Evolutionary conservation across 2,888 invertebrate species (phyloP).

Genomic region (Beris morrisii): DNA sequence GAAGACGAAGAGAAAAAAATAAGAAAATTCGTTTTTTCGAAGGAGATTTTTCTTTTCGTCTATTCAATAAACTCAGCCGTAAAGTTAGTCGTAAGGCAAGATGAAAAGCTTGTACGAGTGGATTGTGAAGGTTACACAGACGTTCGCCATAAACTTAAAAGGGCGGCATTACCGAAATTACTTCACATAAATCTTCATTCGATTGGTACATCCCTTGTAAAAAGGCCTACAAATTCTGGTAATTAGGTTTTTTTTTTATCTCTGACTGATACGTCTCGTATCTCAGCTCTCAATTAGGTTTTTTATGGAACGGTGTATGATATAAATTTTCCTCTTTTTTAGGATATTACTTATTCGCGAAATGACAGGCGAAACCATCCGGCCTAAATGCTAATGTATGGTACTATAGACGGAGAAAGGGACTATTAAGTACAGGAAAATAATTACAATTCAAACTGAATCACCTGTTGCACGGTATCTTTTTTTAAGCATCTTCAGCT

Average conservation of each 20-base stretch:
- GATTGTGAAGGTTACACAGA: conserved; percentile 1
- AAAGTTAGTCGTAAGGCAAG: not conserved
- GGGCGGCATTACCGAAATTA: conserved; percentile 34
- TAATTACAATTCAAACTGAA: too few relatives aligned
- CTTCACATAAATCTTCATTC: conserved; percentile 35
- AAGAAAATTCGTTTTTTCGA: not conserved
- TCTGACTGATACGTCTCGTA: conserved; percentile 2
- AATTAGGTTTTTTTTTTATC: conserved; percentile 35
- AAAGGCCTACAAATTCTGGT: conserved; percentile 28
- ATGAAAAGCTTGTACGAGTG: not conserved
- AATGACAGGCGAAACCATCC: too few relatives aligned
- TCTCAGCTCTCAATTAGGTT: conserved; percentile 19
- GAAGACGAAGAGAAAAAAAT: conserved; percentile 4
- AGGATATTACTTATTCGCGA: too few relatives aligned
- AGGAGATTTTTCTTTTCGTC: not conserved
- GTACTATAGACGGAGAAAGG: too few relatives aligned
- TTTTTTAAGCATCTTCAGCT: too few relatives aligned
- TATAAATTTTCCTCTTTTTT: too few relatives aligned
- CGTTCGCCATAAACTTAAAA: conserved; percentile 30
- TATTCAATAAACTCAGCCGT: conserved; percentile 9
- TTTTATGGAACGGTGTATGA: too few relatives aligned
- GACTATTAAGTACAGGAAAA: too few relatives aligned
- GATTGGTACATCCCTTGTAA: conserved; percentile 22
- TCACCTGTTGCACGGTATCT: too few relatives aligned
- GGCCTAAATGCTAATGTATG: too few relatives aligned